Percentiles rank a stretch among this genome's conserved stretches.
Conservation (phyloP, 2,888 invertebrate species). For the Coenonympha glycerion region DNA sequence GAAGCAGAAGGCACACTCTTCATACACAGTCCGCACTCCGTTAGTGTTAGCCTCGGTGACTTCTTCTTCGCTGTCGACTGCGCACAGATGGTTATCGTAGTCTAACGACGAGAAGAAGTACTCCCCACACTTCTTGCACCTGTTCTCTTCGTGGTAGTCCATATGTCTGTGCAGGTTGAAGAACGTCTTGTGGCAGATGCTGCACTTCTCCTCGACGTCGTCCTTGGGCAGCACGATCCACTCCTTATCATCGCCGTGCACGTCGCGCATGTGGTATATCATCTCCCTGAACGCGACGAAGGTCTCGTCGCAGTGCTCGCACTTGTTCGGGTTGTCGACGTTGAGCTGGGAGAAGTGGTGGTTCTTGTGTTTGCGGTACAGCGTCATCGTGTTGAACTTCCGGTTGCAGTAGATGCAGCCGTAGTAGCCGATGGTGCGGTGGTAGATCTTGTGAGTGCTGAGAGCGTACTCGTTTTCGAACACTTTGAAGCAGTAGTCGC, state of each 20-base stretch:
- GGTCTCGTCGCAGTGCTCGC: slow-evolving; percentile 72
- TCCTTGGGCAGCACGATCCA: slow-evolving; percentile 67
- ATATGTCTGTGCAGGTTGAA: slow-evolving; percentile 64
- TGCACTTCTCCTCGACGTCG: slow-evolving; percentile 57
- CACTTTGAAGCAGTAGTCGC: slow-evolving; percentile 68
- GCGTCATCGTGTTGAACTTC: slow-evolving; percentile 68
- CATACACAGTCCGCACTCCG: slow-evolving; percentile 42
- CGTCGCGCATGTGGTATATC: slow-evolving; percentile 69
- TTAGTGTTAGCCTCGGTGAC: slow-evolving; percentile 32
- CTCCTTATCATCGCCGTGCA: slow-evolving; percentile 63
- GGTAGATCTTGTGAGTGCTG: slow-evolving; percentile 59
- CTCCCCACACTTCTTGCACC: slow-evolving; percentile 66
- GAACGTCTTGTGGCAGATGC: slow-evolving; percentile 63
- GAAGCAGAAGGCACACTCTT: slow-evolving; percentile 69
- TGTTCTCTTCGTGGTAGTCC: slow-evolving; percentile 65
- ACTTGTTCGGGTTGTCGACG: slow-evolving; percentile 64
- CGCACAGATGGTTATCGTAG: slow-evolving; percentile 63
- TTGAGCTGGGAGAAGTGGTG: slow-evolving; percentile 61
- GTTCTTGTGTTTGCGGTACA: slow-evolving; percentile 70
- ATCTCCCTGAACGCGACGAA: slow-evolving; percentile 73
- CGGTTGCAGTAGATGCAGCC: slow-evolving; percentile 71
- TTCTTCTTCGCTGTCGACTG: slow-evolving; percentile 66
- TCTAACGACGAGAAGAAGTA: slow-evolving; percentile 62
- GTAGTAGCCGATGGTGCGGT: slow-evolving; percentile 60
- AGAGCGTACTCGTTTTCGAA: slow-evolving; percentile 66